phyloP scores from a whole-genome alignment of 2,113 vertebrate genomes.

The Lophura nycthemera region DNA sequence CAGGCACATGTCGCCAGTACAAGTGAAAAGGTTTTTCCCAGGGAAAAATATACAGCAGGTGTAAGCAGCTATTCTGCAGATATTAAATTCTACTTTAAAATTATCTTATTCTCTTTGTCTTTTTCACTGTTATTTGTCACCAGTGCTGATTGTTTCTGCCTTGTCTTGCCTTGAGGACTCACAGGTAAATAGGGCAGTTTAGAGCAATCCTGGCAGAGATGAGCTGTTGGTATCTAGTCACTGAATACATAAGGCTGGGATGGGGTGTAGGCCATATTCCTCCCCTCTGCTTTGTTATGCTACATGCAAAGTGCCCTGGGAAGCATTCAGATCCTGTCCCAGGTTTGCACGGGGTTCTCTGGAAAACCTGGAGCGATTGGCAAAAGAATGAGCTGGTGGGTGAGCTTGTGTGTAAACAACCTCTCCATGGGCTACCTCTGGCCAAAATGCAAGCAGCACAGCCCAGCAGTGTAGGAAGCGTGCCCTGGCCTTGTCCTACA shows the following conservation, averaged over 20 bases:
- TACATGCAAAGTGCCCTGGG: neutral
- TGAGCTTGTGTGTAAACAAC: neutral
- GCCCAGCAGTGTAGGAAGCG: neutral
- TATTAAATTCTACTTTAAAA: neutral
- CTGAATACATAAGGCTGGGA: neutral
- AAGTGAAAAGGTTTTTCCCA: neutral
- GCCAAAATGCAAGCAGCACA: neutral
- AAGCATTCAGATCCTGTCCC: neutral
- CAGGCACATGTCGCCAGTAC: neutral
- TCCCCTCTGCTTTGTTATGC: neutral
- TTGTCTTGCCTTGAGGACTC: neutral
- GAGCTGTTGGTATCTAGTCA: neutral
- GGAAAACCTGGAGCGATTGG: neutral
- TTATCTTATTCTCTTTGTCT: neutral
- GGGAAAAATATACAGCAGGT: neutral
- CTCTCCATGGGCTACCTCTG: neutral
- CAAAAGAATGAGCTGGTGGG: neutral
- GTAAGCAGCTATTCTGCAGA: neutral
- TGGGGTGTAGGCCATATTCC: neutral
- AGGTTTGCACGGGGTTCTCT: neutral
- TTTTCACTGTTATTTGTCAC: neutral
- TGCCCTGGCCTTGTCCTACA: neutral
- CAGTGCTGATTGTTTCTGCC: neutral
- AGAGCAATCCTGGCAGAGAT: neutral
- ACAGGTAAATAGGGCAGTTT: neutral